These are phyloP conservation scores for Argyrosomus japonicus DNA, from an alignment of 2,113 vertebrate species.

Conservation along the genomic window DNA sequence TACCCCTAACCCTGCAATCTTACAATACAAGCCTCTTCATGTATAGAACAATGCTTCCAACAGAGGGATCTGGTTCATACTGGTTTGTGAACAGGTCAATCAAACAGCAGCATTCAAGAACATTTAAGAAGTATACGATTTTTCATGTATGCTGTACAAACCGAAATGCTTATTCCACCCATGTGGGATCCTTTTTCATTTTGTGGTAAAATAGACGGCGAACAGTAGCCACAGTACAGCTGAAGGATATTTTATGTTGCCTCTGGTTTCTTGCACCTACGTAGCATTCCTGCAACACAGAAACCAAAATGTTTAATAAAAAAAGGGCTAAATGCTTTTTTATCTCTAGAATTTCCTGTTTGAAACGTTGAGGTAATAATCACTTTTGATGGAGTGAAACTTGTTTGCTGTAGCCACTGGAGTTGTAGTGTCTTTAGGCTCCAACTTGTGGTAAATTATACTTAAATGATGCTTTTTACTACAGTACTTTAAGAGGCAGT, in stretches of 20 bases:
- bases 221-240: background rate
- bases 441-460: constrained; percentile 12
- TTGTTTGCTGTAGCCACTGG: constrained; percentile 3
- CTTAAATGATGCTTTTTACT: constrained; percentile 36
- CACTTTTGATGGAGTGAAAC: background rate
- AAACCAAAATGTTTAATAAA: constrained; percentile 16
- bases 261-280: constrained; percentile 14
- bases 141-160: background rate
- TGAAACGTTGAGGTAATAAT: constrained; percentile 19
- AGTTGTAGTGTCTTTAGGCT: constrained; percentile 22
- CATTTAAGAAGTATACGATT: background rate
- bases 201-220: constrained; percentile 19
- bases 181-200: constrained; percentile 16
- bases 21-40: constrained; percentile 62
- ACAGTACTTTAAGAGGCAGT: constrained; percentile 22
- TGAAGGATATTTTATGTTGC: constrained; percentile 22
- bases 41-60: constrained; percentile 65
- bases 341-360: constrained; percentile 9
- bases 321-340: constrained; percentile 15
- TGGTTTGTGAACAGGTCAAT: constrained; percentile 70
- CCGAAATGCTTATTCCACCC: background rate
- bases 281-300: constrained; percentile 28
- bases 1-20: constrained; percentile 30
- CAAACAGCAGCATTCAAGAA: constrained; percentile 33
- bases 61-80: constrained; percentile 74